Conservation (phyloP, 2,797 vertebrate genomes). For the Myotis myotis region DNA sequence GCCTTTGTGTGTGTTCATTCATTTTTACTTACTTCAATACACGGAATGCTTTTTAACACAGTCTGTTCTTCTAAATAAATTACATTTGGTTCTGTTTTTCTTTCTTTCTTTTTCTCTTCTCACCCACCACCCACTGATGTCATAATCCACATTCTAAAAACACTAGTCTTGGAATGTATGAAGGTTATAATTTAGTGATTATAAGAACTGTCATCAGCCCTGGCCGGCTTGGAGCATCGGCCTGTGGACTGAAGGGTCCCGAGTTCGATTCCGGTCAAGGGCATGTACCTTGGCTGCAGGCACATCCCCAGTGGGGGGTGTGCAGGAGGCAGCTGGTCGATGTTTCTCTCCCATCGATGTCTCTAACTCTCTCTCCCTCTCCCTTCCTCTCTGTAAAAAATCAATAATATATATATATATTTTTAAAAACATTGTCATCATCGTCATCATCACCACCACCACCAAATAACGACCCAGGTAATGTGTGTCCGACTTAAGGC, state of each 20-base stretch:
- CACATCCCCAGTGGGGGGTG: too few species aligned
- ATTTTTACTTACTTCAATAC: neutral
- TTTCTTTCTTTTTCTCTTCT: neutral
- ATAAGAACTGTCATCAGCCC: neutral
- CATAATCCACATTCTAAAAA: constrained; percentile 4
- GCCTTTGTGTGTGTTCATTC: too few species aligned
- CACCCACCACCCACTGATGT: neutral
- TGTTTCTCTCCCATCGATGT: too few species aligned
- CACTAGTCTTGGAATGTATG: neutral
- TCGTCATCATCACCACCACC: neutral
- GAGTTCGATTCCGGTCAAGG: too few species aligned
- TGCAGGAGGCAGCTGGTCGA: too few species aligned
- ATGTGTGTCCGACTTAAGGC: neutral
- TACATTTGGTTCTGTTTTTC: neutral
- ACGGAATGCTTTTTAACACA: neutral
- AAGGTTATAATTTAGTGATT: neutral
- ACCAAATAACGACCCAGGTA: neutral
- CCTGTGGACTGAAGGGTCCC: too few species aligned
- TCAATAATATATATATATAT: too few species aligned
- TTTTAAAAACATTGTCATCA: too few species aligned
- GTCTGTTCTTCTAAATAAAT: neutral
- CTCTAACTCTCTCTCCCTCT: too few species aligned
- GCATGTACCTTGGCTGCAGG: too few species aligned
- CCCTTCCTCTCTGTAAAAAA: too few species aligned
- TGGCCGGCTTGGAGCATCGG: too few species aligned